Conservation (phyloP, 2,888 invertebrate genomes). For the Himalopsyche tibetana region DNA sequence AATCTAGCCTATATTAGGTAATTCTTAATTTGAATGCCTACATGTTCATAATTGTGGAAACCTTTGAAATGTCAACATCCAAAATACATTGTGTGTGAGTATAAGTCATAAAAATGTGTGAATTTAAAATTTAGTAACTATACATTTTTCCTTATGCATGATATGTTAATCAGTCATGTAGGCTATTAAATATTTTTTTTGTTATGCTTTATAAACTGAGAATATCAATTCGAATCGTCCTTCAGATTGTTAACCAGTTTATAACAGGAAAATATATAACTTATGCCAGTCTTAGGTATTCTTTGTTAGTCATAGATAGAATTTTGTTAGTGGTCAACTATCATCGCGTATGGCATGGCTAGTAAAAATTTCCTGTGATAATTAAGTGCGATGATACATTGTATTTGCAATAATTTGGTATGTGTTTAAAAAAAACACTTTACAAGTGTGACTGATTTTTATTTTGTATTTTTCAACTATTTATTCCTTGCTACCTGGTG, state of each 20-base stretch:
- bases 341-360: not conserved
- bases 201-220: not conserved
- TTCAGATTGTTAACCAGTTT: constrained; percentile 22
- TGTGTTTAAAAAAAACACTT: no score
- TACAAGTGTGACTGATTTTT: no score
- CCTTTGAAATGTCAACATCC: constrained; percentile 48
- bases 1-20: constrained; percentile 9
- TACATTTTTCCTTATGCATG: not conserved
- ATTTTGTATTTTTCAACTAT: no score
- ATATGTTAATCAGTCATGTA: not conserved
- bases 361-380: no score
- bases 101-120: not conserved
- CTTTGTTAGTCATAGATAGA: constrained; percentile 32
- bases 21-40: constrained; percentile 15
- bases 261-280: not conserved
- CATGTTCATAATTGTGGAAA: constrained; percentile 45
- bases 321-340: not conserved
- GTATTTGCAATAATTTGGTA: no score
- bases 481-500: no score
- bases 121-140: not conserved
- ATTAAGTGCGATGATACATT: no score
- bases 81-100: not conserved
- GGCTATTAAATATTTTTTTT: not conserved
- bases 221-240: constrained; percentile 16
- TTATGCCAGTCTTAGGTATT: constrained; percentile 24